phyloP scores from a whole-genome alignment of 2,797 vertebrate genomes.

The Enteromius anoplus region DNA sequence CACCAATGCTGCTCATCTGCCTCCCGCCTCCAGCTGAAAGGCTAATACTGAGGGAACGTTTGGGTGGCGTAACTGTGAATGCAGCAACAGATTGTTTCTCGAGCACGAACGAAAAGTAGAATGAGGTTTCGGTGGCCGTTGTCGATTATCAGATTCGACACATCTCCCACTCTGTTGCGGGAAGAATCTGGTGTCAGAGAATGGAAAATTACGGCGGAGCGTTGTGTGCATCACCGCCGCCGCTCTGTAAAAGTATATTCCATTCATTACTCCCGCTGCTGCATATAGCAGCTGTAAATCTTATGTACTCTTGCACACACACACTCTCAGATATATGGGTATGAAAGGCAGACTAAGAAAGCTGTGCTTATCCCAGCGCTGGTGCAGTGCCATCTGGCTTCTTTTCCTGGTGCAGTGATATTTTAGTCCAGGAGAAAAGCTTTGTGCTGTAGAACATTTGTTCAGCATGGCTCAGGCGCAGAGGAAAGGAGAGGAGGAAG shows the following conservation, averaged over 20 bases:
- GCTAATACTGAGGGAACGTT: conserved; percentile 37
- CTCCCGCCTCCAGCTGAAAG: conserved; percentile 33
- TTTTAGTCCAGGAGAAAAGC: conserved; percentile 58
- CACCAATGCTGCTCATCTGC: conserved; percentile 31
- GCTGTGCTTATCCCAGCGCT: conserved; percentile 54
- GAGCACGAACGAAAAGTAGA: background rate
- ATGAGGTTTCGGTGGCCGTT: background rate
- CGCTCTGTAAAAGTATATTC: conserved; percentile 26
- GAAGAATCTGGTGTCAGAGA: conserved; percentile 8
- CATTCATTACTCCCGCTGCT: conserved; percentile 16
- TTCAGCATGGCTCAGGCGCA: conserved; percentile 37
- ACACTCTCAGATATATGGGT: conserved; percentile 39
- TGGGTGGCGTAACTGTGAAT: conserved; percentile 30
- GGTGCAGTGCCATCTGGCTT: conserved; percentile 61
- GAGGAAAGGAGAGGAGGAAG: conserved; percentile 25
- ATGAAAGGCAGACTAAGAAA: conserved; percentile 48
- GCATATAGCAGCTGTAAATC: conserved; percentile 48
- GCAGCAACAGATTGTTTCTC: conserved; percentile 57
- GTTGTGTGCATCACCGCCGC: conserved; percentile 17
- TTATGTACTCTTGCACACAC: conserved; percentile 33
- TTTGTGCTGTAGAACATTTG: conserved; percentile 46
- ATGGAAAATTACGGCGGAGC: conserved; percentile 15
- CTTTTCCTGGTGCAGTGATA: conserved; percentile 50
- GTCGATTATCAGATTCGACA: conserved; percentile 1
- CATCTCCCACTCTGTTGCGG: background rate